Evolutionary conservation across 2,888 invertebrate genomes (phyloP).

Genomic region (Thera obeliscata): DNA sequence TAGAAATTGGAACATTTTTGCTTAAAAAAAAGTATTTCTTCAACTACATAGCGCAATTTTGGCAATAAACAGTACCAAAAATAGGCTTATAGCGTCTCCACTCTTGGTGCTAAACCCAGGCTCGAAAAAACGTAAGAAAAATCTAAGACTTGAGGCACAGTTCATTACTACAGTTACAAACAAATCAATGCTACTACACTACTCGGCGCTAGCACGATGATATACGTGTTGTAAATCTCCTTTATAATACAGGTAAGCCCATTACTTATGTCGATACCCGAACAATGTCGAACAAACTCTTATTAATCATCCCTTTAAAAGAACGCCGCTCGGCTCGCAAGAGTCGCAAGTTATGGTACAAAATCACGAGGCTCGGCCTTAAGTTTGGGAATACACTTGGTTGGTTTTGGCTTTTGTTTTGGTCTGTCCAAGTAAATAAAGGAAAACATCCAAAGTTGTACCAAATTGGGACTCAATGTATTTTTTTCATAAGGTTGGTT

Average conservation of each 20-base stretch:
- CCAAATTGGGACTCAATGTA: not conserved
- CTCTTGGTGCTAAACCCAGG: too few relatives aligned
- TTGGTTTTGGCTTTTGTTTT: not conserved
- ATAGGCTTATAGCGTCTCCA: too few relatives aligned
- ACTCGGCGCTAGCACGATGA: not conserved
- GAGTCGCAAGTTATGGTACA: conserved; percentile 42
- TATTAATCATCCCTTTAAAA: conserved; percentile 75
- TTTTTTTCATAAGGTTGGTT: too few relatives aligned
- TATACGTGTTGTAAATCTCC: conserved; percentile 1
- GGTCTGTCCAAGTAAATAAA: not conserved
- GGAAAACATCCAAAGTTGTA: not conserved
- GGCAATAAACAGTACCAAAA: too few relatives aligned
- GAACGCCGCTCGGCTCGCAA: conserved; percentile 54
- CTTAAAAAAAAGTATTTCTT: too few relatives aligned
- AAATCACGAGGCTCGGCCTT: conserved; percentile 22
- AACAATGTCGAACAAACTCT: conserved; percentile 66
- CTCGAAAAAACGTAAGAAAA: too few relatives aligned
- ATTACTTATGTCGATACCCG: conserved; percentile 69
- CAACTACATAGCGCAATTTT: too few relatives aligned
- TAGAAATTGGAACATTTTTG: too few relatives aligned
- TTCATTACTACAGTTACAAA: not conserved
- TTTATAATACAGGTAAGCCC: conserved; percentile 57
- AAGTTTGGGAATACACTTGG: conserved; percentile 5
- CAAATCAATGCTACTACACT: not conserved
- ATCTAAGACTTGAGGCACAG: too few relatives aligned